These are phyloP conservation scores for Chloroceryle aenea DNA, from an alignment of 2,113 vertebrate genomes.

Conservation along the genomic window DNA sequence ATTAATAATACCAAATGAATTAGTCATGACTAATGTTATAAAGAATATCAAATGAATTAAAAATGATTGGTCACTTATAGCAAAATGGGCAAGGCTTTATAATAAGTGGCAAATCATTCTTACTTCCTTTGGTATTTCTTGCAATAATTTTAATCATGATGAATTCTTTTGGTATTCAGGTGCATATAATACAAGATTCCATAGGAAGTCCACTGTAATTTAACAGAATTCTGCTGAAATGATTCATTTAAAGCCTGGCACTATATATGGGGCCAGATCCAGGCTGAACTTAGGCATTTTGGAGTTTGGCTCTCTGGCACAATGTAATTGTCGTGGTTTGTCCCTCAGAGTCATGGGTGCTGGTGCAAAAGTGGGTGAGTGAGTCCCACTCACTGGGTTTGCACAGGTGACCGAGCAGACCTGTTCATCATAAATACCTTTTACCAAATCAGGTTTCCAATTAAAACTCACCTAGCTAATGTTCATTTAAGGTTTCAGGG, in stretches of 20 bases:
- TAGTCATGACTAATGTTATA: constrained; percentile 59
- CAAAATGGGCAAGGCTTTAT: constrained; percentile 70
- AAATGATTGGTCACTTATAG: constrained; percentile 59
- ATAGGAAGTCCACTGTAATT: constrained; percentile 49
- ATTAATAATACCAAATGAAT: constrained; percentile 62
- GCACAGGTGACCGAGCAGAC: not conserved
- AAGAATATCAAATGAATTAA: constrained; percentile 65
- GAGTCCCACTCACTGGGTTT: not conserved
- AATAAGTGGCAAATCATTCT: constrained; percentile 66
- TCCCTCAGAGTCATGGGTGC: not conserved
- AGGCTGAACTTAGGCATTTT: not conserved
- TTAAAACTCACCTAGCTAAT: not conserved
- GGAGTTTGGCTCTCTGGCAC: not conserved
- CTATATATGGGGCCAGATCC: not conserved
- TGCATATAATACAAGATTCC: constrained; percentile 35
- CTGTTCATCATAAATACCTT: not conserved
- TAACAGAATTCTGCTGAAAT: constrained; percentile 22
- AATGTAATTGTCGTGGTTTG: not conserved
- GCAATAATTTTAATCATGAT: constrained; percentile 63
- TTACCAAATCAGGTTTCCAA: not conserved
- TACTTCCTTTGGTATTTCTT: constrained; percentile 58
- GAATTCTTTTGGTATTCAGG: constrained; percentile 67
- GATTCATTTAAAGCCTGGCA: constrained; percentile 1
- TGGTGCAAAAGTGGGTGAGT: not conserved
- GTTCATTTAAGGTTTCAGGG: not conserved